These are phyloP conservation scores for Carettochelys insculpta DNA, from an alignment of 2,113 vertebrate species.

Conservation along the genomic window DNA sequence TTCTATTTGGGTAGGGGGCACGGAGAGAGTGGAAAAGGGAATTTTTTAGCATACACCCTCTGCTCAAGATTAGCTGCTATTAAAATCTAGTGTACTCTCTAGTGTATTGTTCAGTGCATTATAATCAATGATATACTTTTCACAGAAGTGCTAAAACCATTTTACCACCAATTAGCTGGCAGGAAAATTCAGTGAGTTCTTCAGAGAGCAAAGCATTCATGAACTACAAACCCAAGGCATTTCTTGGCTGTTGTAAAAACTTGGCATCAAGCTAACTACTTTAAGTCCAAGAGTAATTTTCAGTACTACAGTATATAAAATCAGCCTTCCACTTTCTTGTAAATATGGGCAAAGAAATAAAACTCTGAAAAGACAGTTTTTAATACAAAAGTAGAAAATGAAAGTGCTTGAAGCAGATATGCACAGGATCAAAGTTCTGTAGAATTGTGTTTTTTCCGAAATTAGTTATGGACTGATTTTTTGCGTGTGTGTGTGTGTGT, in stretches of 20 bases:
- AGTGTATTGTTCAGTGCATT: slow-evolving; percentile 41
- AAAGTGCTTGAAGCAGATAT: background rate
- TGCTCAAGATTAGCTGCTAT: slow-evolving; percentile 19
- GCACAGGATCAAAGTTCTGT: background rate
- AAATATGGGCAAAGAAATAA: slow-evolving; percentile 22
- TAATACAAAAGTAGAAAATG: slow-evolving; percentile 2
- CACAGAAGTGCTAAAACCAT: slow-evolving; percentile 58
- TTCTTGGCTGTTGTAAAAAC: slow-evolving; percentile 50
- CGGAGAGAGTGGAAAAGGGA: background rate
- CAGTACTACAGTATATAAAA: slow-evolving; percentile 62
- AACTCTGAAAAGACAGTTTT: slow-evolving; percentile 30
- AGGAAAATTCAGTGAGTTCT: slow-evolving; percentile 20
- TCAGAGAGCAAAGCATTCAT: slow-evolving; percentile 57
- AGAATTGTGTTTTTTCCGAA: background rate
- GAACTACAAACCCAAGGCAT: slow-evolving; percentile 59
- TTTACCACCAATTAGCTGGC: slow-evolving; percentile 62
- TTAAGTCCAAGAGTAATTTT: slow-evolving; percentile 63
- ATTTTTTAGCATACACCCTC: background rate
- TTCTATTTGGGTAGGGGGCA: background rate
- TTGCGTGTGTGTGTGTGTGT: no score
- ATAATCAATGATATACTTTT: slow-evolving; percentile 36
- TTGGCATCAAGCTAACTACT: slow-evolving; percentile 54
- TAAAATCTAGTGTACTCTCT: slow-evolving; percentile 44
- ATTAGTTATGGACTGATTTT: background rate
- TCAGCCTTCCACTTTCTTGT: slow-evolving; percentile 45